Percentiles rank a stretch among this genome's conserved stretches.
Conservation (phyloP, 2,797 vertebrate genomes). For the Myotis planiceps region DNA sequence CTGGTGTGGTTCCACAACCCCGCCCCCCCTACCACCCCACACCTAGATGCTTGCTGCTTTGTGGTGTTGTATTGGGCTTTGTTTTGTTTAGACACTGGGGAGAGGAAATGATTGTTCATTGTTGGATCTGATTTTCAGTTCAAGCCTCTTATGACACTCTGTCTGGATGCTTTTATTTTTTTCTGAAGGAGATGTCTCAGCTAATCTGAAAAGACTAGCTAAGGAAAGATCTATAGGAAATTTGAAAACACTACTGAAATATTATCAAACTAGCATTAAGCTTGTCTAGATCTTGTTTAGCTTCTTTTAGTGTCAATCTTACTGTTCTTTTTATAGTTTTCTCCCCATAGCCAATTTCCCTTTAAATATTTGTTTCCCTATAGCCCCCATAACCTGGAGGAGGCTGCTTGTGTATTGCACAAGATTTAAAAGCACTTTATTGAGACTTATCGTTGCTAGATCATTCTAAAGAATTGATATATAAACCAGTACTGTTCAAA, state of each 20-base stretch:
- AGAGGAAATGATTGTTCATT: not conserved
- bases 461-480: not conserved
- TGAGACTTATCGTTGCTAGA: not conserved
- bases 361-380: not conserved
- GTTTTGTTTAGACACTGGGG: not conserved
- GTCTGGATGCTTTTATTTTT: not conserved
- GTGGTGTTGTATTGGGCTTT: not conserved
- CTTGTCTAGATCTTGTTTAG: not conserved
- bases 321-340: not conserved
- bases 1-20: fast-evolving
- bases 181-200: not conserved
- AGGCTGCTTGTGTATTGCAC: not conserved
- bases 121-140: not conserved
- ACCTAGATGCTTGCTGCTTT: fast-evolving
- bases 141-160: not conserved
- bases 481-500: not conserved
- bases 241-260: not conserved
- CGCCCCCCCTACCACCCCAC: fast-evolving
- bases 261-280: not conserved
- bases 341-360: not conserved
- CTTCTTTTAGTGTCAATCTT: not conserved
- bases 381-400: not conserved
- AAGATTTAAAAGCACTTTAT: not conserved
- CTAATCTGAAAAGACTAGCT: not conserved
- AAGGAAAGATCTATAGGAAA: not conserved